Percentiles rank a stretch among this genome's conserved stretches.
Evolutionary conservation across 2,797 vertebrate genomes (phyloP).

Genomic region (Tangara arthus): DNA sequence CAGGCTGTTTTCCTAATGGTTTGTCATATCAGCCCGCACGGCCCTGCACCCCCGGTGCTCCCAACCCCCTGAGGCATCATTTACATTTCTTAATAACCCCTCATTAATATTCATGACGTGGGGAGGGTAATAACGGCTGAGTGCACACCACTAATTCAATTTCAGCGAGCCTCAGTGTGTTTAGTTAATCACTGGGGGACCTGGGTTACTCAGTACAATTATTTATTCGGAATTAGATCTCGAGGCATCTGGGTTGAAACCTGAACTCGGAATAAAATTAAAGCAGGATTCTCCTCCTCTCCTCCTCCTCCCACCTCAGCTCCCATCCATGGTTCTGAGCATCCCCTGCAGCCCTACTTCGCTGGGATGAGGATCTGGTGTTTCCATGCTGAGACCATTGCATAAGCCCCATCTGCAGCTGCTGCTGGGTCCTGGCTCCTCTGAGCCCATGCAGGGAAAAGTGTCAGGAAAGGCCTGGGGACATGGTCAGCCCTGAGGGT

Average conservation of each 20-base stretch:
- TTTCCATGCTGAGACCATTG: neutral
- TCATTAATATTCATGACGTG: slow-evolving; percentile 78
- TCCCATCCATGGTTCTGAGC: neutral
- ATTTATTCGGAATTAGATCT: slow-evolving; percentile 83
- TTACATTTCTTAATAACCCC: slow-evolving; percentile 81
- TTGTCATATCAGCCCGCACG: slow-evolving; percentile 63
- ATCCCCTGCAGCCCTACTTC: neutral
- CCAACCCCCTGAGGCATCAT: slow-evolving; percentile 74
- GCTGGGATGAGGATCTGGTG: neutral
- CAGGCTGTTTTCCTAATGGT: slow-evolving; percentile 64
- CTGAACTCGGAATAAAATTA: slow-evolving; percentile 60
- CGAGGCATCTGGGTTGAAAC: slow-evolving; percentile 71
- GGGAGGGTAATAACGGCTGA: slow-evolving; percentile 74
- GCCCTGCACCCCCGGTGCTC: slow-evolving; percentile 13
- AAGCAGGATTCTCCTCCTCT: slow-evolving; percentile 39
- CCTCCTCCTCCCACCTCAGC: neutral
- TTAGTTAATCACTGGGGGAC: slow-evolving; percentile 80
- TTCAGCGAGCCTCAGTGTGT: slow-evolving; percentile 74
- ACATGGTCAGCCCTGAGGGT: accelerated
- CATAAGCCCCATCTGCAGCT: accelerated
- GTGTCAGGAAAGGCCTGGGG: neutral
- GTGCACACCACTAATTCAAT: slow-evolving; percentile 79
- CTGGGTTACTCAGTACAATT: slow-evolving; percentile 75
- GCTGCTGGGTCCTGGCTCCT: neutral
- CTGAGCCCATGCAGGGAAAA: neutral